Evolutionary conservation across 1,140 invertebrate species (phyloP), one percentile per base, ranked within the genome.

Genomic region (Ceratitis capitata): DNA sequence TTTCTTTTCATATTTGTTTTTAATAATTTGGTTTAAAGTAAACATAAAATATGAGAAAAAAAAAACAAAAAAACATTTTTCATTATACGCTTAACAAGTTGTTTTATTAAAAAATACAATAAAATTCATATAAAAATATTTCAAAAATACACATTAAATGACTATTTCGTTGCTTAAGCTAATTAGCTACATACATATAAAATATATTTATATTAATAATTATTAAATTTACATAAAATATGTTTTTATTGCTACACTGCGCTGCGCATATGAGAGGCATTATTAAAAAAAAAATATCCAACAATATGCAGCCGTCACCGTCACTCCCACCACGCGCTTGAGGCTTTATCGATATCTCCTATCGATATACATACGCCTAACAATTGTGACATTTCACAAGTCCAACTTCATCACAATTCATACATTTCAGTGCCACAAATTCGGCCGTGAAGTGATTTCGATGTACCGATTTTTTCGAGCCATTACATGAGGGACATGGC

Each of bases 381-480:
- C 97, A 99, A 78, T 95, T 94, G 84, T 95, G 95, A 92, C 98
- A 99, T 86, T 95, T 94, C 5, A 98, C 95, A 12, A 99, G 93
- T 47, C 98, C 98, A 14, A 97, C 97, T 93, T 98, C 97, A 89
- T 99, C 97, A 93, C 98, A 99, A 89, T 97, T 97, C 96, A 98
- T 98, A 92, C 98, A 99, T 88, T 98, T 98, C n/a, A 99, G 93
- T 1, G 98, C 97, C 64, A 98, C 95, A 90, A 98, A 98, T 93
- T 98, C 97, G 19, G 97, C 95, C 0, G 97, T 98, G 91, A 98
- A 99, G 88, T 98, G 95, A 92, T 99, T 98, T 86, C 98, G 94
- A 91, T 98, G 96, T 2, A 97, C 95, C 6, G 97, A 98, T 92
- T 98, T 98, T 93, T 99, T 99, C 89, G 97, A 98, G 7, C 98